A percentile compares a stretch with the other conserved stretches of the same genome.
Conservation (phyloP, 2,113 vertebrate species). For the Baryphthengus martii region DNA sequence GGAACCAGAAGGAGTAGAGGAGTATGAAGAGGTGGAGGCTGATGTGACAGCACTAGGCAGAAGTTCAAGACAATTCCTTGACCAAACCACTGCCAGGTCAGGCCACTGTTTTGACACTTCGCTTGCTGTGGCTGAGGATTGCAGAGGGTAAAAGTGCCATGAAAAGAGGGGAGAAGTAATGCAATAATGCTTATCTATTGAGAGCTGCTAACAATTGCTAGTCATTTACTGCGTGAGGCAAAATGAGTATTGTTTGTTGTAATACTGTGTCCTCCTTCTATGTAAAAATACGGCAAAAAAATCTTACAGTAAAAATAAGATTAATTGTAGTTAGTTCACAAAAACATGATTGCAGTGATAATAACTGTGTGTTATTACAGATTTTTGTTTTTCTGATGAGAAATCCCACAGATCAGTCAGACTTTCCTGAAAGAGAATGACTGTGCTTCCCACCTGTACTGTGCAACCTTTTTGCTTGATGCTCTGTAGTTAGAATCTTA, state of each 20-base stretch:
- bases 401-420: neutral
- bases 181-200: neutral
- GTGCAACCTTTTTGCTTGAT: neutral
- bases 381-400: neutral
- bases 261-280: neutral
- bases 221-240: neutral
- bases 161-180: neutral
- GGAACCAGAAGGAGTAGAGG: neutral
- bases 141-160: neutral
- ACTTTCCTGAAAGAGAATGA: neutral
- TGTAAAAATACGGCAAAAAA: neutral
- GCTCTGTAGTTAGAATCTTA: neutral
- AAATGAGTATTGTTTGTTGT: neutral
- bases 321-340: neutral
- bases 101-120: neutral
- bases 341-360: neutral
- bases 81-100: neutral
- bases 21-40: neutral
- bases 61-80: neutral
- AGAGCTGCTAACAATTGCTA: neutral
- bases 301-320: neutral
- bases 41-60: neutral
- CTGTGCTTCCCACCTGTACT: neutral
- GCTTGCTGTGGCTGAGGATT: neutral
- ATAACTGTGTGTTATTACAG: neutral